Percentiles rank a stretch among this genome's conserved stretches.
Evolutionary conservation across 1,140 invertebrate genomes (phyloP).

Genomic region (Drosophila dunni): DNA sequence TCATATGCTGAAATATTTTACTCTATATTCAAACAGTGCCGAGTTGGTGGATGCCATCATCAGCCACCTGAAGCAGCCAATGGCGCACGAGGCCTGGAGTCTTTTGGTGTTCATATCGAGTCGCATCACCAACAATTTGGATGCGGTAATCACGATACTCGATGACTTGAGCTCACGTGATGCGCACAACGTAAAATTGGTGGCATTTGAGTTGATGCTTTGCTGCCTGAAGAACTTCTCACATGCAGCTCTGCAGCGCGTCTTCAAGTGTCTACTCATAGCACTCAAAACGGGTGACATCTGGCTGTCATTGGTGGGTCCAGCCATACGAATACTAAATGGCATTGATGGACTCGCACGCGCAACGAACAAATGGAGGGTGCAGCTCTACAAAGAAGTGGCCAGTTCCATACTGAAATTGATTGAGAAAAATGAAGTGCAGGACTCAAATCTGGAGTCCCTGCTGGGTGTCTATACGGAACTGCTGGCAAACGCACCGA

Average conservation of each 20-base stretch:
- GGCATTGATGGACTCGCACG: slow-evolving; percentile 57
- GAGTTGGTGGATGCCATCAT: slow-evolving; percentile 67
- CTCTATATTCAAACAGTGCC: slow-evolving; percentile 40
- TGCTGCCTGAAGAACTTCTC: slow-evolving; percentile 62
- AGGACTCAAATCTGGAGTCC: slow-evolving; percentile 51
- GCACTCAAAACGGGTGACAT: slow-evolving; percentile 55
- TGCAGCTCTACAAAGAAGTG: slow-evolving; percentile 51
- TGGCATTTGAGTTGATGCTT: slow-evolving; percentile 62
- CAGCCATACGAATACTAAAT: slow-evolving; percentile 53
- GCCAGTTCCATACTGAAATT: slow-evolving; percentile 15
- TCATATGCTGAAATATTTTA: no score
- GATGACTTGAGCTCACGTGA: slow-evolving; percentile 63
- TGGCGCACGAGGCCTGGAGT: slow-evolving; percentile 80
- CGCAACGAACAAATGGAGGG: slow-evolving; percentile 55
- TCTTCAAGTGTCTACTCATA: slow-evolving; percentile 58
- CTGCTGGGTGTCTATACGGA: slow-evolving; percentile 70
- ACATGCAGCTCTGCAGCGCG: slow-evolving; percentile 69
- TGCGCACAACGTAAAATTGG: slow-evolving; percentile 64
- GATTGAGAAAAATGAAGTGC: slow-evolving; percentile 48
- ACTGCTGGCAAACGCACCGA: slow-evolving; percentile 57
- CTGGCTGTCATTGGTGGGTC: slow-evolving; percentile 62
- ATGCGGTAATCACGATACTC: slow-evolving; percentile 68
- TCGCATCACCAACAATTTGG: slow-evolving; percentile 76
- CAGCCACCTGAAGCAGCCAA: slow-evolving; percentile 70
- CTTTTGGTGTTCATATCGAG: slow-evolving; percentile 64